These are phyloP conservation scores for Emydura subglobosa DNA, from an alignment of 2,113 vertebrate genomes.

Conservation along the genomic window DNA sequence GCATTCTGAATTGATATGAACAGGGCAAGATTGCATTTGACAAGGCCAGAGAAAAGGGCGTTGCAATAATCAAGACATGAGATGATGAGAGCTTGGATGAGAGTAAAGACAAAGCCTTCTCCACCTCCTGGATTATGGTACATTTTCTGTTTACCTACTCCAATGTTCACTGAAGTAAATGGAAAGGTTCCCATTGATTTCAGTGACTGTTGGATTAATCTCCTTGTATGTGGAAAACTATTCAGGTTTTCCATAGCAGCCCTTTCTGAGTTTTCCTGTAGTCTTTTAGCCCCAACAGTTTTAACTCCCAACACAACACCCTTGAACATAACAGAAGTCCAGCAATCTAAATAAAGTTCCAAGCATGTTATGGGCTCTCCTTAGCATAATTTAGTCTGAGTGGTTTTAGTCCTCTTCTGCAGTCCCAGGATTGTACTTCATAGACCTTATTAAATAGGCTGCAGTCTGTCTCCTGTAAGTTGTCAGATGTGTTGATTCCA, in stretches of 20 bases:
- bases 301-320: neutral
- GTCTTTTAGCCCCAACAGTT: fast-evolving
- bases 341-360: conserved; percentile 1
- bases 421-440: neutral
- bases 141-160: neutral
- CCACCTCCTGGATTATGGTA: neutral
- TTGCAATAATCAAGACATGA: neutral
- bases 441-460: neutral
- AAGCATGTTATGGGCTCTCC: fast-evolving
- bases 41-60: neutral
- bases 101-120: neutral
- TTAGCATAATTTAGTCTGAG: neutral
- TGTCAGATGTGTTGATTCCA: neutral
- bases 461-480: neutral
- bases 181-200: neutral
- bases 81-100: neutral
- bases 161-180: neutral
- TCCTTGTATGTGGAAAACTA: neutral
- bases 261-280: neutral
- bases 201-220: neutral
- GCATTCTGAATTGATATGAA: neutral
- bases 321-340: neutral
- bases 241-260: neutral
- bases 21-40: neutral
- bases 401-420: neutral